Conservation (phyloP, 1,140 invertebrate species). For the Drosophila pseudoananassae region DNA sequence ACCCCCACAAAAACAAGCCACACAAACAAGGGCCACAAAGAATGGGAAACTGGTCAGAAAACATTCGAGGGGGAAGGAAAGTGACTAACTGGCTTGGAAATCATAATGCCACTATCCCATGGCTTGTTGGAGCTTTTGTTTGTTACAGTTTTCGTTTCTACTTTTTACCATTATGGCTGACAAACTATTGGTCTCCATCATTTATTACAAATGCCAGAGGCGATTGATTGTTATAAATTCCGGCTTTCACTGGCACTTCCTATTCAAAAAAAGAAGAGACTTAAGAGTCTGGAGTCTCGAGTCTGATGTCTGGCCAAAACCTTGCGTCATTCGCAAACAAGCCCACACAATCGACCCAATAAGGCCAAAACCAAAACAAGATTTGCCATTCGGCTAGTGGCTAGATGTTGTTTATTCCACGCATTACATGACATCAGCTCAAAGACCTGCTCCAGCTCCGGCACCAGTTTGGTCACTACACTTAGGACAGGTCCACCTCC, state of each 20-base stretch:
- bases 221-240: too few species aligned
- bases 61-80: background rate
- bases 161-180: background rate
- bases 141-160: background rate
- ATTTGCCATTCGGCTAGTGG: conserved; percentile 22
- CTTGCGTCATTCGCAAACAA: conserved; percentile 26
- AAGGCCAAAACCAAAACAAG: conserved; percentile 37
- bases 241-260: background rate
- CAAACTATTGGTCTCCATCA: background rate
- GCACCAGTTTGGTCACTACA: background rate
- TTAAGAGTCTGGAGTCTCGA: background rate
- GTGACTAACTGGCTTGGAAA: conserved; percentile 26
- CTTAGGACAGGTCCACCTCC: conserved; percentile 16
- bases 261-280: background rate
- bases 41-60: background rate
- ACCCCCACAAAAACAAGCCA: background rate
- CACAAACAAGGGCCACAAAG: background rate
- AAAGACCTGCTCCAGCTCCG: background rate
- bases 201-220: background rate
- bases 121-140: background rate
- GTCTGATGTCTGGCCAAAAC: background rate
- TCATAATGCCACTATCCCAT: conserved; percentile 4
- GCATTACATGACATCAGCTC: conserved; percentile 36
- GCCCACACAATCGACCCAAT: conserved; percentile 24
- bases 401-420: conserved; percentile 16